A percentile compares a stretch with the other conserved stretches of the same genome.
These are phyloP conservation scores for Rhorus exstirpatorius DNA, from an alignment of 2,888 invertebrate genomes.

Conservation along the genomic window DNA sequence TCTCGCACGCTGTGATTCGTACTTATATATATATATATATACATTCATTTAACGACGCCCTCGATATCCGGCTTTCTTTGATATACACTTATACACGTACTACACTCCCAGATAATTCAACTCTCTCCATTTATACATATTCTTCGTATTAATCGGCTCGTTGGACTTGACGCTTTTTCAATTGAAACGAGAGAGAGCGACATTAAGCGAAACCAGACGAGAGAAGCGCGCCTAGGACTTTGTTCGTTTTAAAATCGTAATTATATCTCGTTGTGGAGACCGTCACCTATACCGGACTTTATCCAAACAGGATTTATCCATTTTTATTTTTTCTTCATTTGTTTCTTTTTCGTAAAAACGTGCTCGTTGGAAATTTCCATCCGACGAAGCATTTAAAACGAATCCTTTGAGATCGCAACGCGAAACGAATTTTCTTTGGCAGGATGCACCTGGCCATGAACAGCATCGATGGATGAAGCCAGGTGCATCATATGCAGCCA, in stretches of 20 bases:
- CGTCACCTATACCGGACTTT: too few species aligned
- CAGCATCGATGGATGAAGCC: conserved; percentile 15
- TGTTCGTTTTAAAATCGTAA: too few species aligned
- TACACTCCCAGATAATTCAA: too few species aligned
- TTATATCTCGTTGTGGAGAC: too few species aligned
- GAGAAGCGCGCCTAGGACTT: too few species aligned
- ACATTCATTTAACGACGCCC: too few species aligned
- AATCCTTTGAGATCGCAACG: conserved; percentile 20
- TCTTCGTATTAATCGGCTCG: not conserved
- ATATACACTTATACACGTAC: not conserved
- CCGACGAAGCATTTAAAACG: not conserved
- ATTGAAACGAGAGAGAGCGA: too few species aligned
- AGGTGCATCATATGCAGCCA: conserved; percentile 22
- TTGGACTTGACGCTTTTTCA: too few species aligned
- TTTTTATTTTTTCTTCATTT: too few species aligned
- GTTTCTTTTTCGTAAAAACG: too few species aligned
- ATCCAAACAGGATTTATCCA: too few species aligned
- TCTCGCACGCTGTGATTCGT: not conserved
- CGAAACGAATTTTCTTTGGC: conserved; percentile 17
- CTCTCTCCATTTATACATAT: not conserved
- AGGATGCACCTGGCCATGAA: conserved; percentile 38
- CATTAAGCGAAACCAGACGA: too few species aligned
- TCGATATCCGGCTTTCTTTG: conserved; percentile 7
- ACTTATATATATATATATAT: not conserved
- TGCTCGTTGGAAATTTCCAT: not conserved